phyloP scores from a whole-genome alignment of 1,140 invertebrate genomes.

The Panagrolaimus sp. region DNA sequence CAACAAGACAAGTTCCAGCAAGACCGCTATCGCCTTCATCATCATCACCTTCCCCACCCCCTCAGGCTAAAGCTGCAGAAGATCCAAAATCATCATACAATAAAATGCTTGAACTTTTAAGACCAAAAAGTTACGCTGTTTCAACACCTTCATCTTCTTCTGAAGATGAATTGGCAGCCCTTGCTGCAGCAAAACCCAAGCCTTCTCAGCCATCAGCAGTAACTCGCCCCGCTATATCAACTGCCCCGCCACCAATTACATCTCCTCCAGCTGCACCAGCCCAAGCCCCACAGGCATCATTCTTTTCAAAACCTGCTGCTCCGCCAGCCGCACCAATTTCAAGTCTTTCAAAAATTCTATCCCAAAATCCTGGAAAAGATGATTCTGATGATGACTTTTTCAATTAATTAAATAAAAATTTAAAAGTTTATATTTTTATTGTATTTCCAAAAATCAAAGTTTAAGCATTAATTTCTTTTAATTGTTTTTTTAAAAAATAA shows the following conservation, averaged over 20 bases:
- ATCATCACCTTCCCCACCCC: not conserved
- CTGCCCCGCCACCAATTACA: too few species aligned
- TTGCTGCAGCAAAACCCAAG: too few species aligned
- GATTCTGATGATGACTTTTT: conserved; percentile 17
- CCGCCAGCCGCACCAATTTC: too few species aligned
- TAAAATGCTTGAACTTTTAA: not conserved
- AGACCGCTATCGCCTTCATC: not conserved
- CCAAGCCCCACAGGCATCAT: too few species aligned
- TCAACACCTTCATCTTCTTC: conserved; percentile 1
- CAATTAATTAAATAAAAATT: not conserved
- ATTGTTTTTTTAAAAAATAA: too few species aligned
- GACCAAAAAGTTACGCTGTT: not conserved
- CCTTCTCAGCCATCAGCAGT: not conserved
- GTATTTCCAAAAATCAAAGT: too few species aligned
- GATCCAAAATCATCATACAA: not conserved
- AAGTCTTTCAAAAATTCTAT: too few species aligned
- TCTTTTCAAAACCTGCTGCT: too few species aligned
- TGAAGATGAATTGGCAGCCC: not conserved
- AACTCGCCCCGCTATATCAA: not conserved
- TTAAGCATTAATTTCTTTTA: too few species aligned
- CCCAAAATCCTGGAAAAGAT: not conserved
- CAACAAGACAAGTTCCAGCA: not conserved
- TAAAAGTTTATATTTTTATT: not conserved
- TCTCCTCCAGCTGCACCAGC: too few species aligned
- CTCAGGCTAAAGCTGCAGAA: not conserved